Percentiles rank a stretch among this genome's conserved stretches.
Evolutionary conservation across 2,113 vertebrate genomes (phyloP).

Genomic region (human): DNA sequence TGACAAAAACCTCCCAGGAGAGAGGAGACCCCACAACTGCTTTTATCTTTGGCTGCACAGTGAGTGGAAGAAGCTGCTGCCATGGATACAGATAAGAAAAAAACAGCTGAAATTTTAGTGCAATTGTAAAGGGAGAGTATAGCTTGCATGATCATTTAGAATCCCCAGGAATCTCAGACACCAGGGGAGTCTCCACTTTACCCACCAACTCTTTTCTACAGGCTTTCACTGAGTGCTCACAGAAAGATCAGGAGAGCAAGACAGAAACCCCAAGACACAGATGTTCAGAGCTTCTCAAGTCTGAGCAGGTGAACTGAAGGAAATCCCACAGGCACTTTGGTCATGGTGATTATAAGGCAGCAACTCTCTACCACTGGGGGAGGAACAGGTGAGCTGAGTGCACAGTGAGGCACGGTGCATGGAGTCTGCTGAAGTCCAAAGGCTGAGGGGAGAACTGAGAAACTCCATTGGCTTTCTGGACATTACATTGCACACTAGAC

Average conservation of each 20-base stretch:
- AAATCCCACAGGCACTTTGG: too few relatives aligned
- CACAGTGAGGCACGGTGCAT: background rate
- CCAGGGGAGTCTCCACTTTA: background rate
- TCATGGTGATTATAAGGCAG: background rate
- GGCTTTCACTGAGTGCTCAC: background rate
- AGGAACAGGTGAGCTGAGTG: background rate
- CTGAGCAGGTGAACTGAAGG: background rate
- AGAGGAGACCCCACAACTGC: background rate
- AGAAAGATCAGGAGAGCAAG: background rate
- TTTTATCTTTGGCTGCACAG: background rate
- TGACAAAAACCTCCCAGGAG: background rate
- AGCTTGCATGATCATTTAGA: background rate
- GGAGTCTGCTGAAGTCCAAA: background rate
- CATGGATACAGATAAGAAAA: background rate
- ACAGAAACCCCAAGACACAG: background rate
- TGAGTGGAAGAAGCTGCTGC: background rate
- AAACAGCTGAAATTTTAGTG: background rate
- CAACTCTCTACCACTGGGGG: background rate
- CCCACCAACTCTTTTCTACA: background rate
- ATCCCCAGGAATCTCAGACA: background rate
- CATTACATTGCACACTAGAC: background rate
- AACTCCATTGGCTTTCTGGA: background rate
- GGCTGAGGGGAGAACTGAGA: background rate
- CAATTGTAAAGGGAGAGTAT: background rate
- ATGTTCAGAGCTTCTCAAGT: too few relatives aligned